These are phyloP conservation scores for Tuberolachnus salignus DNA, from an alignment of 2,888 invertebrate genomes.

Conservation along the genomic window DNA sequence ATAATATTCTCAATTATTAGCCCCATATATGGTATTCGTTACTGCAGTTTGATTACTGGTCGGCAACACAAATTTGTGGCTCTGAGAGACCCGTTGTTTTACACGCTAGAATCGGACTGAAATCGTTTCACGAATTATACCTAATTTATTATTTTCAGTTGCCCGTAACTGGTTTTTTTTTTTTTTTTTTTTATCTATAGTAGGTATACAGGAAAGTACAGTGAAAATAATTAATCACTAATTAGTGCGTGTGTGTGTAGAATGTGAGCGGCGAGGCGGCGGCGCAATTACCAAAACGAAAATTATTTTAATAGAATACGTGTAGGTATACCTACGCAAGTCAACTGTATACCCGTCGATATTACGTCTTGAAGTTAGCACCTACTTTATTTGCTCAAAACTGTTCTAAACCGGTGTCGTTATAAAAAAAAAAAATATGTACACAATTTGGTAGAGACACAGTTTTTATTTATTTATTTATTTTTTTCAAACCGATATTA, in stretches of 20 bases:
- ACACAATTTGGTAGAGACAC: no score
- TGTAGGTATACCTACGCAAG: no score
- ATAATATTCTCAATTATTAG: constrained; percentile 31
- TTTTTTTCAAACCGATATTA: no score
- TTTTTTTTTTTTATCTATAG: not conserved
- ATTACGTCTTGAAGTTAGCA: no score
- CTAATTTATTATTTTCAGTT: not conserved
- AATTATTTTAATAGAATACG: not conserved
- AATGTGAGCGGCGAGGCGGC: not conserved
- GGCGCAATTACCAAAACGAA: constrained; percentile 3
- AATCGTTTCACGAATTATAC: not conserved
- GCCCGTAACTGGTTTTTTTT: not conserved
- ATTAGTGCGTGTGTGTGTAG: constrained; percentile 18
- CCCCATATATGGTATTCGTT: constrained; percentile 23
- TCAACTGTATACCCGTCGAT: no score
- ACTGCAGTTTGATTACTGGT: not conserved
- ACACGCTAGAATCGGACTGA: constrained; percentile 13
- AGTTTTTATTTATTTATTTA: no score
- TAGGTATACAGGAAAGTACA: constrained; percentile 15
- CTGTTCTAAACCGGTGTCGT: no score
- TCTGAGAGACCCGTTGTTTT: not conserved
- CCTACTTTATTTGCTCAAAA: no score
- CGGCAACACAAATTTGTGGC: constrained; percentile 1
- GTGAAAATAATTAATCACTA: constrained; percentile 11
- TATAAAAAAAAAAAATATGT: no score